Conservation (phyloP, 2,888 invertebrate genomes). For the Heliconius charithonia region DNA sequence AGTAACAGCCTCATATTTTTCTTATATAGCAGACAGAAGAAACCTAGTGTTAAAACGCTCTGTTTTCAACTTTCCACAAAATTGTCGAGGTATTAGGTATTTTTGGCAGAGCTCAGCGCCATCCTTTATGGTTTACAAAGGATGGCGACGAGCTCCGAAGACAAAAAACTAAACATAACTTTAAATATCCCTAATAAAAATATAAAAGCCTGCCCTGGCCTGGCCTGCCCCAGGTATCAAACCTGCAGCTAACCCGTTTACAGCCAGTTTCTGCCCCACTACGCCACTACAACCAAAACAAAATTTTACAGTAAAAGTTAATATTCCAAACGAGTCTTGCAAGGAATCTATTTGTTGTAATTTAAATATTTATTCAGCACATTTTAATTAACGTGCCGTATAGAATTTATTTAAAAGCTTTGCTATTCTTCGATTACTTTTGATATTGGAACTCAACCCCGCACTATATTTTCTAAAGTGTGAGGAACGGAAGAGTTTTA, state of each 20-base stretch:
- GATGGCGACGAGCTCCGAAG: too few species aligned
- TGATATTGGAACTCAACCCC: too few species aligned
- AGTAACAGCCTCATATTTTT: neutral
- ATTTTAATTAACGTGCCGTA: conserved; percentile 4
- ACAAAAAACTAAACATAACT: neutral
- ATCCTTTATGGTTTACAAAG: too few species aligned
- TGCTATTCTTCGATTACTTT: too few species aligned
- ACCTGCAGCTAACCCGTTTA: neutral
- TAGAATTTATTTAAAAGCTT: neutral
- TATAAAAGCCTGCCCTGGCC: too few species aligned
- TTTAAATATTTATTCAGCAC: conserved; percentile 4
- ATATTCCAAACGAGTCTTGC: conserved; percentile 2
- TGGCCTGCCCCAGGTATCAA: neutral
- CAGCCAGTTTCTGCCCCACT: neutral
- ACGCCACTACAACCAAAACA: neutral
- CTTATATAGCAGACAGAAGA: neutral
- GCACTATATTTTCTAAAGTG: neutral
- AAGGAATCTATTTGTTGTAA: neutral
- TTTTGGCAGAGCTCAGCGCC: neutral
- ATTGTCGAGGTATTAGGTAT: neutral
- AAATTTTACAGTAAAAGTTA: neutral
- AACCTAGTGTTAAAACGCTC: too few species aligned
- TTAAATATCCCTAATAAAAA: neutral
- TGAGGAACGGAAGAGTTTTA: neutral
- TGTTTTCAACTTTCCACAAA: neutral